Evolutionary conservation across 2,888 invertebrate species (phyloP), one percentile per base, ranked within the genome.

Genomic region (Thereva unica): DNA sequence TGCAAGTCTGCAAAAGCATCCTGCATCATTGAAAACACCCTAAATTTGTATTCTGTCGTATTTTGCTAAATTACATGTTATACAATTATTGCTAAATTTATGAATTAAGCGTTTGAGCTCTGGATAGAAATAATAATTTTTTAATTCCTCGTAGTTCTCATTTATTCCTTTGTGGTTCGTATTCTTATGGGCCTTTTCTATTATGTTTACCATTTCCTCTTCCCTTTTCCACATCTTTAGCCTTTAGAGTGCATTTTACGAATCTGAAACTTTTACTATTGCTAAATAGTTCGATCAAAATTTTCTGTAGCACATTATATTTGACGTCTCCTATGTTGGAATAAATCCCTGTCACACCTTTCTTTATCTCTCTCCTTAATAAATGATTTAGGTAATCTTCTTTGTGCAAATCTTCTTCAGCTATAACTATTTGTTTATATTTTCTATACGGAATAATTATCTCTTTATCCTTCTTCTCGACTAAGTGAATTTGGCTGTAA

Each of bases 301-400:
- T 57, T 8, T 45, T 23, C 35, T 57, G 45, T 5, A 57, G 34
- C 5, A 57, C 45, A 4, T 8, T 7, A 35, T 34, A 57, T 45
- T 57, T 35, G 1, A 1, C 5, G 42, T 56, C 42, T 6, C 42
- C 23, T 10, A 56, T 12, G 7, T 41, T 44, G 8, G 57, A 57
- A n/a, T 57, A 57, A 9, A 57, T 23, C 23, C 23, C 23, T 2
- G 23, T 23, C 23, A 23, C 23, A 23, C 45, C 45, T n/a, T 8
- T 8, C 9, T 37, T 57, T 35, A 57, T 34, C 7, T 23, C 42
- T 57, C 57, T 23, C 34, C 57, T 12, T n/a, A 57, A 45, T 4
- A 57, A 4, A n/a, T 57, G 2, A 57, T 57, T 45, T 9, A 57
- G 41, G 44, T 45, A 57, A 45, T 57, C 44, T 37, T 44, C 35